Evolutionary conservation across 2,797 vertebrate species (phyloP).

Genomic region (Prunella strophiata): DNA sequence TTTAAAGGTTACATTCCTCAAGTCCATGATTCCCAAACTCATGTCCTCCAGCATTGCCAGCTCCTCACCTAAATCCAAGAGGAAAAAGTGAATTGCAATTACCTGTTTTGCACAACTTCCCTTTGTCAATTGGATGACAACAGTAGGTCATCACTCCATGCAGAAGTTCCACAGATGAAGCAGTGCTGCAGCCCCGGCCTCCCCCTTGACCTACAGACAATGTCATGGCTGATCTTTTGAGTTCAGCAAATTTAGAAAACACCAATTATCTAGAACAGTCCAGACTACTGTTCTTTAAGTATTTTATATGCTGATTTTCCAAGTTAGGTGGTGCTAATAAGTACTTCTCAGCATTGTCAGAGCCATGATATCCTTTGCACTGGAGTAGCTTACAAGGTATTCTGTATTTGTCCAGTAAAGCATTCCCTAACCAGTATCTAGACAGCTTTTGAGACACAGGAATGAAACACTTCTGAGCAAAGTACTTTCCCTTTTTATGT

Average conservation of each 20-base stretch:
- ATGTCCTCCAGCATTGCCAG: conserved; percentile 98
- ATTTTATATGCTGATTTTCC: not conserved
- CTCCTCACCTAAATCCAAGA: conserved; percentile 87
- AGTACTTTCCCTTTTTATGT: not conserved
- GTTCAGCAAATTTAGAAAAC: not conserved
- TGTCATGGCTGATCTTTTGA: not conserved
- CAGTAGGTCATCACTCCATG: not conserved
- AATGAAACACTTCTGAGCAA: not conserved
- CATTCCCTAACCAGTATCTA: not conserved
- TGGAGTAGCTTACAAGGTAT: not conserved
- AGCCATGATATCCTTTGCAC: not conserved
- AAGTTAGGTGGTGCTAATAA: not conserved
- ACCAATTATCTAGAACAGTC: not conserved
- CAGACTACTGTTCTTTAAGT: not conserved
- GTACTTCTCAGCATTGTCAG: not conserved
- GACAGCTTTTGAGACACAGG: not conserved
- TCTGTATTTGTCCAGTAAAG: not conserved
- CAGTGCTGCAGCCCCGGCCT: not conserved
- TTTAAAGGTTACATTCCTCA: conserved; percentile 98
- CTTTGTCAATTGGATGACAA: not conserved
- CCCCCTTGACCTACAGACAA: not conserved
- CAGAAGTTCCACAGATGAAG: not conserved
- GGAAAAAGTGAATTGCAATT: not conserved
- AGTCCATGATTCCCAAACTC: conserved; percentile 94
- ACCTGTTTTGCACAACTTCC: not conserved